A percentile compares a stretch with the other conserved stretches of the same genome.
Conservation (phyloP, 2,888 invertebrate genomes). For the Agrotis clavis region DNA sequence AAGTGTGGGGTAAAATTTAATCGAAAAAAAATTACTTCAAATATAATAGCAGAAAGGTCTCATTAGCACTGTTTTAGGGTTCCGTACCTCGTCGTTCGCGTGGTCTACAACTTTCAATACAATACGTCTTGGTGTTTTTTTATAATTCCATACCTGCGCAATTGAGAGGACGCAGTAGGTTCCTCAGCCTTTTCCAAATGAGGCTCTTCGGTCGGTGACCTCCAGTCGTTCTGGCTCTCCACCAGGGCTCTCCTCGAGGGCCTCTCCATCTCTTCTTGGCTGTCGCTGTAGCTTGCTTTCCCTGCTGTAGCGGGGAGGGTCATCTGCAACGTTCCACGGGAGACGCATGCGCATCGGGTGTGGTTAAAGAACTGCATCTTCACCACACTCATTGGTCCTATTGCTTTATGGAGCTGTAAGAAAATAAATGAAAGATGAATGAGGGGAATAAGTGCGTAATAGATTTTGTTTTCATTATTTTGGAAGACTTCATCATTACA, state of each 20-base stretch:
- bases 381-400: constrained; percentile 76
- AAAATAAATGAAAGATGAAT: not conserved
- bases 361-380: constrained; percentile 87
- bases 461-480: too few species aligned
- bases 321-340: constrained; percentile 76
- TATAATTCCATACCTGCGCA: constrained; percentile 76
- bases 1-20: too few species aligned
- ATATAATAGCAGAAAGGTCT: too few species aligned
- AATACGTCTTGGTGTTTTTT: too few species aligned
- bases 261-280: constrained; percentile 61
- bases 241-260: constrained; percentile 53
- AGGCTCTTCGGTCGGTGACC: constrained; percentile 78
- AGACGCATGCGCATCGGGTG: constrained; percentile 84
- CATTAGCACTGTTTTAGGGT: too few species aligned
- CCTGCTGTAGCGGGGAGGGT: constrained; percentile 65
- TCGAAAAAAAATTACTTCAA: too few species aligned
- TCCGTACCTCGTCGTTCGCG: too few species aligned
- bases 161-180: constrained; percentile 80
- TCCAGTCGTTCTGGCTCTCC: constrained; percentile 76
- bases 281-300: constrained; percentile 64
- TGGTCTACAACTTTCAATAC: too few species aligned
- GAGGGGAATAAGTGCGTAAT: not conserved
- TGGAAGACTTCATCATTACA: too few species aligned
- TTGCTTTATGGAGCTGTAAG: constrained; percentile 82
- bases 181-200: constrained; percentile 75